phyloP scores from a whole-genome alignment of 2,888 invertebrate species.

The Dryocosmus kuriphilus region DNA sequence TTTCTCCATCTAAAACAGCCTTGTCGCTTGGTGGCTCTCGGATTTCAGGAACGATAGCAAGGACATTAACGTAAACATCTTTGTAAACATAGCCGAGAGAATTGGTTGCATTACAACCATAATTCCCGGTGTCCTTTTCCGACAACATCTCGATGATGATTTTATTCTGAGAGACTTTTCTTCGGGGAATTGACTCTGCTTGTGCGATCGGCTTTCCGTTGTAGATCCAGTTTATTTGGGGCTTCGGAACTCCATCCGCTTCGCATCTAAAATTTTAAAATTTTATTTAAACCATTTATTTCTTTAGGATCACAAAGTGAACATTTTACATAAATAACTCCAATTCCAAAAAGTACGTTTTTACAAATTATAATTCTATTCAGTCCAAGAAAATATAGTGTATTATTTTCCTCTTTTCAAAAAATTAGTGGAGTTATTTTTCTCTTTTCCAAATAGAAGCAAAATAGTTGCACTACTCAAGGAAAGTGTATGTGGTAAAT shows the following conservation, averaged over 20 bases:
- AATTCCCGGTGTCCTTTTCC: constrained; percentile 96
- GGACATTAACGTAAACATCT: constrained; percentile 97
- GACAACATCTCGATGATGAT: constrained; percentile 88
- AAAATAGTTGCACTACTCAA: no score
- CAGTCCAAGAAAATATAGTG: no score
- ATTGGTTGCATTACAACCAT: constrained; percentile 99
- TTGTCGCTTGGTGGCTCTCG: constrained; percentile 89
- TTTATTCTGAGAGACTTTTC: constrained; percentile 84
- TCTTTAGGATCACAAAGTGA: no score
- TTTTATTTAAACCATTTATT: no score
- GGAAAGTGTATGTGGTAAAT: no score
- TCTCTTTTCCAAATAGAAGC: no score
- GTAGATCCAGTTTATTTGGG: constrained; percentile 96
- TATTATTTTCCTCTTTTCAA: no score
- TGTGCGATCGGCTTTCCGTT: constrained; percentile 93
- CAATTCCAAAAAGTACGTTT: no score
- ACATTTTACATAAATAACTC: no score
- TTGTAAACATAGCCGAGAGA: constrained; percentile 98
- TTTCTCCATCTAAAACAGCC: constrained; percentile 90
- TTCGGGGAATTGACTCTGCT: constrained; percentile 85
- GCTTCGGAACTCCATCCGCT: constrained; percentile 93
- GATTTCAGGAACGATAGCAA: constrained; percentile 94
- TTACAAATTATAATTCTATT: no score
- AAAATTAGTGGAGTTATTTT: no score
- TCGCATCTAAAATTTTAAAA: constrained; percentile 80